Conservation (phyloP, 2,797 vertebrate genomes). For the Sternarchorhynchus goeldii region DNA sequence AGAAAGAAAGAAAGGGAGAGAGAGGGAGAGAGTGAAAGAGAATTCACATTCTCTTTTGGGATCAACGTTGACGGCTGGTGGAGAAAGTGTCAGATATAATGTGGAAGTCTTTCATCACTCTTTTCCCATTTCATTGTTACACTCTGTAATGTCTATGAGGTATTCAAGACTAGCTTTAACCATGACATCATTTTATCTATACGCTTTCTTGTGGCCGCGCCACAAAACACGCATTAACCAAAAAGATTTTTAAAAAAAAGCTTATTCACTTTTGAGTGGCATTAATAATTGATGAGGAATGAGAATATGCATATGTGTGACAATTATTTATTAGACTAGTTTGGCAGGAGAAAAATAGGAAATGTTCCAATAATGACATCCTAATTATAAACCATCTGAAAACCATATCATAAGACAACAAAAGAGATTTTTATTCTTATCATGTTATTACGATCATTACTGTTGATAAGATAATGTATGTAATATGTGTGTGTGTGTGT, state of each 20-base stretch:
- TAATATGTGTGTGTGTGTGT: background rate
- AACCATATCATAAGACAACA: constrained; percentile 31
- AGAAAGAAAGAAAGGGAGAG: background rate
- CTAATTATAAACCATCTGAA: constrained; percentile 37
- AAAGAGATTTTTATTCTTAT: constrained; percentile 27
- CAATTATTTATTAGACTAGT: constrained; percentile 29
- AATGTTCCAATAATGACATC: constrained; percentile 21
- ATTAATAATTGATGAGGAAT: background rate
- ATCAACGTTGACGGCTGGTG: constrained; percentile 32
- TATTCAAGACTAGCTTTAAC: constrained; percentile 10
- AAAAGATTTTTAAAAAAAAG: background rate
- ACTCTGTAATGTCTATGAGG: constrained; percentile 35
- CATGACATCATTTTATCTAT: constrained; percentile 14
- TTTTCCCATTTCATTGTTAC: constrained; percentile 30
- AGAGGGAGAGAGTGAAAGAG: background rate
- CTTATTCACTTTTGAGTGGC: constrained; percentile 2
- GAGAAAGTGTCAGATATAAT: constrained; percentile 50
- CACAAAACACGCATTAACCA: background rate
- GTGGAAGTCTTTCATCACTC: constrained; percentile 28
- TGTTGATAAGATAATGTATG: constrained; percentile 26
- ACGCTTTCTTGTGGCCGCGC: background rate
- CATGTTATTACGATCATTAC: constrained; percentile 34
- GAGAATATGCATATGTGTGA: constrained; percentile 22
- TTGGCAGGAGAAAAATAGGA: constrained; percentile 24
- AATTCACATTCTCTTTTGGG: constrained; percentile 49